phyloP scores from a whole-genome alignment of 2,113 vertebrate species.

The Etheostoma cragini region DNA sequence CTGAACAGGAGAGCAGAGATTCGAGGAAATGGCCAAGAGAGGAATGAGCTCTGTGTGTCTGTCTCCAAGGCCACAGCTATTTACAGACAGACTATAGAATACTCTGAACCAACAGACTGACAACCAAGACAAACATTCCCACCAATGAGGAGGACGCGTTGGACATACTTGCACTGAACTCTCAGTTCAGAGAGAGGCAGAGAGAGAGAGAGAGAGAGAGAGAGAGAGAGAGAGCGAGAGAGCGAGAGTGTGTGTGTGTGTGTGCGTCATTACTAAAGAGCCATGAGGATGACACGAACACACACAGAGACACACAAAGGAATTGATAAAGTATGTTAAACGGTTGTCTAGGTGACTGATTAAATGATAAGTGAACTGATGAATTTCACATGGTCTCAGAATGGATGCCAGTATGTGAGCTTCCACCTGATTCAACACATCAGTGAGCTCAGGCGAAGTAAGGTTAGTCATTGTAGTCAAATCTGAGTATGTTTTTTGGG shows the following conservation, averaged over 20 bases:
- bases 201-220: too few relatives aligned
- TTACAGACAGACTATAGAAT: constrained; percentile 51
- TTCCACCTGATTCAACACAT: background rate
- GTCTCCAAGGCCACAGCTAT: constrained; percentile 72
- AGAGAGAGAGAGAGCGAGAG: too few relatives aligned
- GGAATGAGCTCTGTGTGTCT: constrained; percentile 62
- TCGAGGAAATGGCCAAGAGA: constrained; percentile 65
- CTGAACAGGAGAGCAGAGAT: constrained; percentile 75
- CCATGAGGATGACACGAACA: constrained; percentile 3
- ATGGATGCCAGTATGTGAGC: background rate
- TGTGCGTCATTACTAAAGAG: constrained; percentile 42
- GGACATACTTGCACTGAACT: constrained; percentile 54
- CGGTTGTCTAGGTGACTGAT: constrained; percentile 63
- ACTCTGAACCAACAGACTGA: constrained; percentile 65
- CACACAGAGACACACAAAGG: constrained; percentile 44
- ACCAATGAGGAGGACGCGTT: constrained; percentile 62
- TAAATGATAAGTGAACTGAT: constrained; percentile 22
- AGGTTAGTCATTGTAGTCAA: background rate
- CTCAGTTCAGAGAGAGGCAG: background rate
- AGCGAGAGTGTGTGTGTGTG: too few relatives aligned
- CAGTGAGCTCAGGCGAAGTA: background rate
- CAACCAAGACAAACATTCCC: constrained; percentile 72
- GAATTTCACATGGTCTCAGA: background rate
- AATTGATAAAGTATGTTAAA: constrained; percentile 51
- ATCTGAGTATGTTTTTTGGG: background rate